These are phyloP conservation scores for Myrmophylax atrothorax DNA, from an alignment of 2,113 vertebrate species.

Conservation along the genomic window DNA sequence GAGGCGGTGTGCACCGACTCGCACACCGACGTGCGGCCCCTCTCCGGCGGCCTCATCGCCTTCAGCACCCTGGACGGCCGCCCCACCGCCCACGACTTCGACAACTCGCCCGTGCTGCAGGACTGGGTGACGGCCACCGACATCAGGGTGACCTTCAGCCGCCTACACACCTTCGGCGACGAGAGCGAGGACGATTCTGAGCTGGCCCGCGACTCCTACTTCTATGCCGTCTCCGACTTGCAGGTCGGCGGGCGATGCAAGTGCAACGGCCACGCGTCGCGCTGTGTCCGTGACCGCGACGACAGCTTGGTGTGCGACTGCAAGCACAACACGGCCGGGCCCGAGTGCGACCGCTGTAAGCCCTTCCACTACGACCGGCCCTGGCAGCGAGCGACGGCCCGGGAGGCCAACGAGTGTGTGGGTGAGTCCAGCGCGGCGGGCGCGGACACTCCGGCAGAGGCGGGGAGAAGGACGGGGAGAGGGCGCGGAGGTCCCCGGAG, in stretches of 20 bases:
- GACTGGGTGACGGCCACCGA: conserved; percentile 99
- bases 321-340: conserved; percentile 94
- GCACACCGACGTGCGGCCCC: conserved; percentile 92
- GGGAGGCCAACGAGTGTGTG: conserved; percentile 98
- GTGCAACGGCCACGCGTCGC: conserved; percentile 96
- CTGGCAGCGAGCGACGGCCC: conserved; percentile 94
- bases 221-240: conserved; percentile 94
- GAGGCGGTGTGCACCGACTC: conserved; percentile 98
- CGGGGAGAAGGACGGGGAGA: not conserved
- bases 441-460: not conserved
- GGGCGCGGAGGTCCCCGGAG: not conserved
- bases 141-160: conserved; percentile 91
- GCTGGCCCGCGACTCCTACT: conserved; percentile 93
- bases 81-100: conserved; percentile 97
- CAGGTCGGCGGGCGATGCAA: conserved; percentile 98
- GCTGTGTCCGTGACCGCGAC: conserved; percentile 93
- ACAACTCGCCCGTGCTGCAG: conserved; percentile 97
- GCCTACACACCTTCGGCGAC: conserved; percentile 92
- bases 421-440: conserved; percentile 81
- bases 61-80: conserved; percentile 98
- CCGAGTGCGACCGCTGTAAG: conserved; percentile 98
- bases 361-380: conserved; percentile 98
- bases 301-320: conserved; percentile 93
- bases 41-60: conserved; percentile 94
- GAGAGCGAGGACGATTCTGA: conserved; percentile 96